phyloP scores from a whole-genome alignment of 2,797 vertebrate genomes.

The Steatocranus sp. region DNA sequence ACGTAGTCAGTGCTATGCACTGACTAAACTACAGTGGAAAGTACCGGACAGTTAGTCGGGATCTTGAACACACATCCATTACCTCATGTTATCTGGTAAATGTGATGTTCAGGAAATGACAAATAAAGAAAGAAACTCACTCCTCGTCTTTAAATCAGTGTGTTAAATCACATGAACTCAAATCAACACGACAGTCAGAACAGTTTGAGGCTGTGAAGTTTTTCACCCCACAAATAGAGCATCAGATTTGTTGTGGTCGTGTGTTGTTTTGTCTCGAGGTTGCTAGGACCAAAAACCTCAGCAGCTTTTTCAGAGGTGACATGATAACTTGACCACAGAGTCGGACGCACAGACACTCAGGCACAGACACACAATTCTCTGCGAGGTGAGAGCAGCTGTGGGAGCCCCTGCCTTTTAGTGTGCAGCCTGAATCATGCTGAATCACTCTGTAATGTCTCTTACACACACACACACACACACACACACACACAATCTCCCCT shows the following conservation, averaged over 20 bases:
- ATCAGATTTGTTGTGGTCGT: not conserved
- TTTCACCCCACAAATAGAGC: not conserved
- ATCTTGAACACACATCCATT: not conserved
- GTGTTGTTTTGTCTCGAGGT: slow-evolving; percentile 42
- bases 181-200: not conserved
- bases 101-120: not conserved
- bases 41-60: not conserved
- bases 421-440: slow-evolving; percentile 53
- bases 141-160: not conserved
- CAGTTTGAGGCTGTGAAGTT: not conserved
- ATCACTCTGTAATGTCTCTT: slow-evolving; percentile 16
- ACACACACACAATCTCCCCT: not conserved
- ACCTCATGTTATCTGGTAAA: slow-evolving; percentile 5
- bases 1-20: not conserved
- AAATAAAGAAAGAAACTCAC: not conserved
- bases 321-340: not conserved
- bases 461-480: not conserved
- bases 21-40: not conserved
- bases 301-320: not conserved
- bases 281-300: slow-evolving; percentile 41
- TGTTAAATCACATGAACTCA: not conserved
- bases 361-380: not conserved
- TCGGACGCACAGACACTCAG: not conserved
- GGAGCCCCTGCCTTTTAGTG: slow-evolving; percentile 22
- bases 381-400: slow-evolving; percentile 35